A percentile compares a stretch with the other conserved stretches of the same genome.
These are phyloP conservation scores for Aegypius monachus DNA, from an alignment of 2,113 vertebrate genomes.

Conservation along the genomic window DNA sequence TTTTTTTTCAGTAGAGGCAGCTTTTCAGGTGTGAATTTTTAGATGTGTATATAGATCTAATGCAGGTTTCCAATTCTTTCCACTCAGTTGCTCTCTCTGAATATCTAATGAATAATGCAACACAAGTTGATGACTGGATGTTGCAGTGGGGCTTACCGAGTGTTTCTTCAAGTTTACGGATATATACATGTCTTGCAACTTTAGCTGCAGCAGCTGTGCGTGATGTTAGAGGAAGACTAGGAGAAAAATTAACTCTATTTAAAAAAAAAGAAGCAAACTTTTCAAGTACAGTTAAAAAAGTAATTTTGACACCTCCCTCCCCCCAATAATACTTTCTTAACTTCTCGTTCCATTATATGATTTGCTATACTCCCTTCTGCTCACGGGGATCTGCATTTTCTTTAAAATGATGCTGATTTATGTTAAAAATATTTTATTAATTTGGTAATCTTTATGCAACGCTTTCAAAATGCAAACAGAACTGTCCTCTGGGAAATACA, in stretches of 20 bases:
- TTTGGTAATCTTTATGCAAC: slow-evolving; percentile 36
- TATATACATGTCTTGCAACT: background rate
- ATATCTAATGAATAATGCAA: background rate
- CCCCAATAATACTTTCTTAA: background rate
- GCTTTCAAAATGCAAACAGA: slow-evolving; percentile 54
- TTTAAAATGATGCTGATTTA: slow-evolving; percentile 30
- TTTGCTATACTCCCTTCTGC: background rate
- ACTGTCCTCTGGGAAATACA: slow-evolving; percentile 13
- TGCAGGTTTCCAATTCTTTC: background rate
- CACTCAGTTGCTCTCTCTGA: background rate
- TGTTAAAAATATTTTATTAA: slow-evolving; percentile 54
- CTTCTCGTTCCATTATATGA: background rate
- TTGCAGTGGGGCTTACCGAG: background rate
- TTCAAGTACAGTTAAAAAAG: background rate
- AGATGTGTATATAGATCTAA: background rate
- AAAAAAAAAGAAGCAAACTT: background rate
- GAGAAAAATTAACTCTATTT: background rate
- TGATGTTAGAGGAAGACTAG: background rate
- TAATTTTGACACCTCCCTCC: background rate
- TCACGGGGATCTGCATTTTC: background rate
- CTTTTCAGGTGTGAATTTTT: background rate
- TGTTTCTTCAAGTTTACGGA: background rate
- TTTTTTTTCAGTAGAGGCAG: background rate
- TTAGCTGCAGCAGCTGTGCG: background rate
- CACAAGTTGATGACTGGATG: background rate